Evolutionary conservation across 37 sponge, comb jelly and placozoan species (phyloP).

Genomic region (Cliona cf. orientalis): DNA sequence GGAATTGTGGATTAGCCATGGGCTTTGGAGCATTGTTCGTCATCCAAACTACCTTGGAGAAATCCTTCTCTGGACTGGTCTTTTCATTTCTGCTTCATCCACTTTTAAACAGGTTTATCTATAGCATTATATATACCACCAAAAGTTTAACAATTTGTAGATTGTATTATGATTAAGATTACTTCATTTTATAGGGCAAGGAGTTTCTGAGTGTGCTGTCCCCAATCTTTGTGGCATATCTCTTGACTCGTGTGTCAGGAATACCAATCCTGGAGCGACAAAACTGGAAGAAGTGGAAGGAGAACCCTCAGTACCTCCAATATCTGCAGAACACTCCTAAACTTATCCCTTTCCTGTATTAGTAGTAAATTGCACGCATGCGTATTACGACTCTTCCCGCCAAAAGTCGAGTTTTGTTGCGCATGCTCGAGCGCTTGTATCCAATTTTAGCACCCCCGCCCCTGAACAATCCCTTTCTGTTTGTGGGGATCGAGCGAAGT

Average conservation of each 20-base stretch:
- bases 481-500: background rate
- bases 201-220: conserved; percentile 72
- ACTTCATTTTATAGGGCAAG: conserved; percentile 5
- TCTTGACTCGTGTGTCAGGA: conserved; percentile 80
- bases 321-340: conserved; percentile 66
- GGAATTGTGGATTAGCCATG: conserved; percentile 77
- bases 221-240: conserved; percentile 72
- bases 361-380: no score
- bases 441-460: background rate
- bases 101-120: no score
- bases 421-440: no score
- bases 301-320: conserved; percentile 62
- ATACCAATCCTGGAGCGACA: conserved; percentile 86
- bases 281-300: conserved; percentile 77
- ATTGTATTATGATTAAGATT: no score
- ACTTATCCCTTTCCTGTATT: conserved; percentile 87
- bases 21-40: conserved; percentile 88
- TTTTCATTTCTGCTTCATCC: conserved; percentile 88
- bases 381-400: no score
- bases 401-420: no score
- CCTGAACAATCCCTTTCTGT: background rate
- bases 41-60: conserved; percentile 99
- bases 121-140: no score
- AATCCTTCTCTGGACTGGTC: conserved; percentile 92
- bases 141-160: no score